A percentile compares a stretch with the other conserved stretches of the same genome.
phyloP scores from a whole-genome alignment of 2,797 vertebrate genomes.

The Hippocampus kuda region DNA sequence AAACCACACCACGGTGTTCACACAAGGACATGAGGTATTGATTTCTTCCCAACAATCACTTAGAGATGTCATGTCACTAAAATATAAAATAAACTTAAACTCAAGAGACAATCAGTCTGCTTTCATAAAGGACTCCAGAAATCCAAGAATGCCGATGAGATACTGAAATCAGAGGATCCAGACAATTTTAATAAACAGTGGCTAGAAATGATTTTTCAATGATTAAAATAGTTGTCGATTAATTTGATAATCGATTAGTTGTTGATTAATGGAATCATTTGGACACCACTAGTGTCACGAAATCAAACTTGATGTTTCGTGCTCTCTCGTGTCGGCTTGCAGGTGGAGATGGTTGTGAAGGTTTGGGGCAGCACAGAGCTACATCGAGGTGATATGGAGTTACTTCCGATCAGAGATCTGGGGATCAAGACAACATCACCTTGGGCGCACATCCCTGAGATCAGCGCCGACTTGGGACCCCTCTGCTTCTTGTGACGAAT shows the following conservation, averaged over 20 bases:
- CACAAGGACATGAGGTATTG: conserved; percentile 51
- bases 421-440: conserved; percentile 25
- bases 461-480: conserved; percentile 49
- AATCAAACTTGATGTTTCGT: background rate
- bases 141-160: too few relatives aligned
- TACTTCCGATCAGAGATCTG: conserved; percentile 66
- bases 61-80: too few relatives aligned
- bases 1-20: conserved; percentile 31
- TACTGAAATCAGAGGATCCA: too few relatives aligned
- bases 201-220: too few relatives aligned
- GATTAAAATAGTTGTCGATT: too few relatives aligned
- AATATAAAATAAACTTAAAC: too few relatives aligned
- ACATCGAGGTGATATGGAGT: conserved; percentile 51
- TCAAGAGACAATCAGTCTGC: too few relatives aligned
- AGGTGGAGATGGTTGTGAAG: conserved; percentile 47
- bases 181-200: too few relatives aligned
- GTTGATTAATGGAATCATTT: background rate
- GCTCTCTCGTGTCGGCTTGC: conserved; percentile 12
- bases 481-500: conserved; percentile 68
- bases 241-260: too few relatives aligned
- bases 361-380: conserved; percentile 48
- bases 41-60: background rate
- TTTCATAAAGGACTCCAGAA: too few relatives aligned
- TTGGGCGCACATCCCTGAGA: conserved; percentile 16
- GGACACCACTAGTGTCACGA: background rate